Percentiles rank a stretch among this genome's conserved stretches.
Conservation (phyloP, 1,140 invertebrate genomes). For the Gonioctena quinquepunctata region DNA sequence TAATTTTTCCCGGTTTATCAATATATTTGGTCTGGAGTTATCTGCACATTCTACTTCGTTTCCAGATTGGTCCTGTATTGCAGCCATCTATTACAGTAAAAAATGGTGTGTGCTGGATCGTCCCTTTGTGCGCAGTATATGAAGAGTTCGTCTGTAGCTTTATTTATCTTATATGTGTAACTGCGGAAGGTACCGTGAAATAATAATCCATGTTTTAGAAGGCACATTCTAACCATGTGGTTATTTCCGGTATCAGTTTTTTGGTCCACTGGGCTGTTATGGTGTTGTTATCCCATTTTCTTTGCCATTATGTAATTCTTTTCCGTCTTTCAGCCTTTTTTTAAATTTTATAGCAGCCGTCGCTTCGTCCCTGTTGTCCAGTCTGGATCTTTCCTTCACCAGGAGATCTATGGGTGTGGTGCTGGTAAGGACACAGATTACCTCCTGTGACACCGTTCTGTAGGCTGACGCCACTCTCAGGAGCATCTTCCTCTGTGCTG, state of each 20-base stretch:
- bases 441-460: slow-evolving; percentile 19
- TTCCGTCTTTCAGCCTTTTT: background rate
- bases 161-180: background rate
- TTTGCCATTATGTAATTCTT: background rate
- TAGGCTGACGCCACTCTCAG: slow-evolving; percentile 17
- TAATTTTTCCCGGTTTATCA: no score
- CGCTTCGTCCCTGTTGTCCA: background rate
- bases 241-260: background rate
- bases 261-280: background rate
- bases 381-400: slow-evolving; percentile 9
- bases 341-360: background rate
- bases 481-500: slow-evolving; percentile 14
- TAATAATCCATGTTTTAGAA: background rate
- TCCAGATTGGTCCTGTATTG: background rate
- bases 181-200: background rate
- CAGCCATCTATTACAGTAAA: background rate
- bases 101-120: background rate
- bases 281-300: background rate
- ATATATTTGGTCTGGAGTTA: no score
- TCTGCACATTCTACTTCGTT: no score
- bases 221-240: background rate
- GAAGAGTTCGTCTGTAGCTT: background rate
- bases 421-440: slow-evolving; percentile 12
- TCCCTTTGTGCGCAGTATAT: background rate
- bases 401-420: slow-evolving; percentile 36